phyloP scores from a whole-genome alignment of 1,140 invertebrate species.

The Brachionus sp. region DNA sequence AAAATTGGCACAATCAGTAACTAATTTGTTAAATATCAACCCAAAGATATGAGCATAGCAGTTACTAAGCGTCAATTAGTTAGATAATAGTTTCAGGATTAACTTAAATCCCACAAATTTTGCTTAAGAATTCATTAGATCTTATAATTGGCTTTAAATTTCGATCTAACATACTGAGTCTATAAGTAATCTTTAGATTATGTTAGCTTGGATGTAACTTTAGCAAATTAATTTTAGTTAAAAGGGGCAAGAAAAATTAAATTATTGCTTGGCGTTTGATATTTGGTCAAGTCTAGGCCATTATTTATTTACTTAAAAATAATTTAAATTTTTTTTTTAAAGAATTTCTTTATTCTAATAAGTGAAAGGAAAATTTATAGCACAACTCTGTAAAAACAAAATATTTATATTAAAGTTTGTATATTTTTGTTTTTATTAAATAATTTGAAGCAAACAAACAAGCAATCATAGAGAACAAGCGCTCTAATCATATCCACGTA shows the following conservation, averaged over 20 bases:
- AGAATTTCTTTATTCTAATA: not conserved
- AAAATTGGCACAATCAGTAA: not conserved
- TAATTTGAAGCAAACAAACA: conserved; percentile 26
- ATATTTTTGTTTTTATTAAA: conserved; percentile 22
- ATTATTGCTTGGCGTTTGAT: not conserved
- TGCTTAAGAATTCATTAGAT: not conserved
- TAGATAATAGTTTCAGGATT: not conserved
- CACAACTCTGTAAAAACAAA: conserved; percentile 16
- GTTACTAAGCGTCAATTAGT: not conserved
- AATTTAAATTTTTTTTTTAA: not conserved
- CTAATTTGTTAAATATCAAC: not conserved
- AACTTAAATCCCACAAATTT: not conserved
- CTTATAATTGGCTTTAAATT: not conserved
- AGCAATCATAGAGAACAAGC: not conserved
- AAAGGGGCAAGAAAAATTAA: not conserved
- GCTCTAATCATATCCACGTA: not conserved
- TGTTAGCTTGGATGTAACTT: not conserved
- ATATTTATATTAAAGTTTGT: not conserved
- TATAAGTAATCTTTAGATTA: not conserved
- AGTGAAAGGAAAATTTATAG: conserved; percentile 13
- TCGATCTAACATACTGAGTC: not conserved
- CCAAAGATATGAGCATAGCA: not conserved
- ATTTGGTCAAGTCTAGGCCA: not conserved
- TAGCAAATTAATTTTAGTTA: not conserved
- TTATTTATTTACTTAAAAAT: not conserved